Base-by-base conservation (phyloP, 2,113 vertebrate genomes). In the Cebidichthys violaceus region DNA sequence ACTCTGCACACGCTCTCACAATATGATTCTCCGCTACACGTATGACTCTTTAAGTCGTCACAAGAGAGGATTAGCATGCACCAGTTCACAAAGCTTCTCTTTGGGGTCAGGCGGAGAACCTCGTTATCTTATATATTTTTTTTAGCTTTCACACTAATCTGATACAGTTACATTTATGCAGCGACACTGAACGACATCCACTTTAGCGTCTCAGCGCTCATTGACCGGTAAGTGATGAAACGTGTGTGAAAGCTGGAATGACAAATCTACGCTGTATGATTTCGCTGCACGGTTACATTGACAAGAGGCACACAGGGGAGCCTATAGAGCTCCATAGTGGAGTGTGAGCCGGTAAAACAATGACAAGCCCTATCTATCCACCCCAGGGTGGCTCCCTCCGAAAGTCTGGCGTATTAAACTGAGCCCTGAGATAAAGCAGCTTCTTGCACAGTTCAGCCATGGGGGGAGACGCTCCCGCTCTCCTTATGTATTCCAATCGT, bases 321-420 rank as follows among this genome's bases (percentile, higher is more conserved):
- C 60, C 70, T 59, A 70, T 84, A 70, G 71, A 71, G 91, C 79
- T 82, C 60, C 82, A 79, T 84, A 64, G 83, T 84, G 75, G 77
- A 84, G 86, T 74, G 70, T 82, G 87, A 92, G 87, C 86, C 89
- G 57, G 85, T 92, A 87, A 92, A 93, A 91, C 91, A 92, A 92
- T 90, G 89, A 90, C 92, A 89, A 90, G 90, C 71, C 81, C 92
- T 90, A 94, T 94, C 91, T 93, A 82, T 87, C 89, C 88, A 87
- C 88, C 90, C 88, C 90, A 83, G 88, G 91, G 92, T 91, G 89
- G 90, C 89, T 94, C 79, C 54, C 82, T 79, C 70, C 77, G 0
- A 87, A 45, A 90, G 86, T 86, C 90, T 89, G 54, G 45, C 70
- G 82, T 90, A 93, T 94, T 92, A 92, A 94, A 92, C 87, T 89